Conservation (phyloP, 1,140 invertebrate genomes). For the Drosophila fuyamai region DNA sequence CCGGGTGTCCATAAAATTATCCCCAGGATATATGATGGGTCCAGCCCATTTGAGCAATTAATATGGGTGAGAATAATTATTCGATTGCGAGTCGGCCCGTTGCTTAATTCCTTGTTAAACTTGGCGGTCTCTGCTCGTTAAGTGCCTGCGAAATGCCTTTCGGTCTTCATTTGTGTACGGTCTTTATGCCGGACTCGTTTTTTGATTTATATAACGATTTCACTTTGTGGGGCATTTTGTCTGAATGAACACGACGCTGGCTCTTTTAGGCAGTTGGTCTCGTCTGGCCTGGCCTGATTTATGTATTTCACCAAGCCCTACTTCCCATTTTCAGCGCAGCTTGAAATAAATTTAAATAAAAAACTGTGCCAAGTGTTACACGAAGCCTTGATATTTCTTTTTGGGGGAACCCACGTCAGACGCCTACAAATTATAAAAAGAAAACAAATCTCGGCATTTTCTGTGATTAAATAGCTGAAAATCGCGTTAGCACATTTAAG, state of each 20-base stretch:
- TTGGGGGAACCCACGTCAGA: constrained; percentile 1
- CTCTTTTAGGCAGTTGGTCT: constrained; percentile 18
- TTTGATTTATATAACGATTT: constrained; percentile 48
- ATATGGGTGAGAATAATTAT: constrained; percentile 44
- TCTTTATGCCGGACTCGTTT: constrained; percentile 11
- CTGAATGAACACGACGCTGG: constrained; percentile 40
- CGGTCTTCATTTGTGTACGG: background rate
- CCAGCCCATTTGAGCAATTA: constrained; percentile 34
- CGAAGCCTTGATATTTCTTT: constrained; percentile 21
- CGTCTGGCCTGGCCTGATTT: constrained; percentile 32
- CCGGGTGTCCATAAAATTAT: constrained; percentile 13
- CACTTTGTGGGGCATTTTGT: constrained; percentile 32
- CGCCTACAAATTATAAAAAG: constrained; percentile 41
- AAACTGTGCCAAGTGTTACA: constrained; percentile 39
- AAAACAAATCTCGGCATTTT: constrained; percentile 16
- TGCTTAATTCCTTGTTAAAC: constrained; percentile 34
- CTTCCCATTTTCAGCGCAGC: background rate
- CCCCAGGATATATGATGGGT: background rate
- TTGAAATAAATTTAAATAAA: constrained; percentile 32
- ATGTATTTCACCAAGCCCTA: constrained; percentile 15
- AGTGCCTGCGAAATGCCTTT: constrained; percentile 37
- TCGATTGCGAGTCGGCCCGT: constrained; percentile 21
- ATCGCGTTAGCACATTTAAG: constrained; percentile 9
- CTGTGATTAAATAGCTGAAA: constrained; percentile 46
- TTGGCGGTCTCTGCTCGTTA: constrained; percentile 16